These are phyloP conservation scores for Thelaira solivaga DNA, from an alignment of 2,888 invertebrate genomes.

Conservation along the genomic window DNA sequence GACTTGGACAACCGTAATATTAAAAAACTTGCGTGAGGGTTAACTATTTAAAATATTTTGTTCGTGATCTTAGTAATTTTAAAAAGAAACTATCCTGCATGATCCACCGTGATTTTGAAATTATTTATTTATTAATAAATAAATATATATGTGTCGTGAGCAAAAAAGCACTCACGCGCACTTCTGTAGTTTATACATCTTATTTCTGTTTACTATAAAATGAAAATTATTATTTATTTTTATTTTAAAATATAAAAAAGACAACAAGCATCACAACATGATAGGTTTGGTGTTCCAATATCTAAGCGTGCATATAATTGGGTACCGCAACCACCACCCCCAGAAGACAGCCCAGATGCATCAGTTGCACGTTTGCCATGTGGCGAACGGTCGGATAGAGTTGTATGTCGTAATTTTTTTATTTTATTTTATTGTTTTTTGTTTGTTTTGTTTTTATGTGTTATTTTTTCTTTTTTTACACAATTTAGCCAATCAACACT, in stretches of 20 bases:
- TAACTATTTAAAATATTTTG: too few relatives aligned
- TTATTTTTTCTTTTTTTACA: constrained; percentile 8
- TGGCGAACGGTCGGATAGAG: constrained; percentile 89
- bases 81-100: too few relatives aligned
- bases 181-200: too few relatives aligned
- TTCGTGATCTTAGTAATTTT: too few relatives aligned
- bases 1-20: too few relatives aligned
- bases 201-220: too few relatives aligned
- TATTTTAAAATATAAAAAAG: constrained; percentile 72
- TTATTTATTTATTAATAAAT: too few relatives aligned
- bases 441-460: neutral
- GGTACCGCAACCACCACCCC: constrained; percentile 94
- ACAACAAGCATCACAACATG: constrained; percentile 92
- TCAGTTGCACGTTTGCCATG: constrained; percentile 89
- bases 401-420: constrained; percentile 68
- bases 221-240: too few relatives aligned
- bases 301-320: constrained; percentile 96
- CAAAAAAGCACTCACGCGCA: too few relatives aligned
- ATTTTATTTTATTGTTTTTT: constrained; percentile 8
- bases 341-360: constrained; percentile 92
- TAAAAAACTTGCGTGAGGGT: too few relatives aligned
- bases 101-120: too few relatives aligned
- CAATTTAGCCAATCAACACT: constrained; percentile 74
- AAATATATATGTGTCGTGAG: too few relatives aligned
- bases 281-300: constrained; percentile 91